Base-by-base conservation (phyloP, 2,797 vertebrate species). In the Pipistrellus nathusii region DNA sequence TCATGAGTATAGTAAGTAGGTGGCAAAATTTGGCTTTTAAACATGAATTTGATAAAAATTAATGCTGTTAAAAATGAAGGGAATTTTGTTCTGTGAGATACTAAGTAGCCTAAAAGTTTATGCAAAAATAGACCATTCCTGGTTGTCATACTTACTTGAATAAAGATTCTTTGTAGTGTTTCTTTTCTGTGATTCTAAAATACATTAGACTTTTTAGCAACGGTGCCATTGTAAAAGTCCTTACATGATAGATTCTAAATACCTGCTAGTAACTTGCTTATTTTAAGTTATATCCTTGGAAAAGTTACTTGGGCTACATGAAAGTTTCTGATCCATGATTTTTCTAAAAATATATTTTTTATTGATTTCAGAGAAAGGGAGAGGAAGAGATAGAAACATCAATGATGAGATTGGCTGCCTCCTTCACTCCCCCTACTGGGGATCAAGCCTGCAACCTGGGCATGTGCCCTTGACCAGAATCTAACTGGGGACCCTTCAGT, bases 1-100 rank as follows among this genome's bases (percentile, higher is more conserved):
- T 83, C 46, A 25, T 85, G 48, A 92, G 20, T 72, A n/a, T 41
- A 80, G 75, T 80, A 80, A 80, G 75, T 80, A 80, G 32, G 9
- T 64, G 51, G 27, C 8, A 82, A 23, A 55, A 85, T 92, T 88
- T 81, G 38, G 51, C 30, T 90, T 92, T 92, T 78, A 64, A 85
- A 72, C 66, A 15, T 91, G 55, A 95, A 35, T 90, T 93, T 64
- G 53, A 59, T 94, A 27, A 85, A 85, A 85, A 90, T 57, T 30
- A 90, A 82, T 83, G 51, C 17, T 53, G 20, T 77, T 90, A 72
- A 83, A 94, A 94, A 81, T 73, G 8, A 73, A 90, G 41, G 78
- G 25, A 27, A n/a, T 92, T 92, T 90, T 90, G 25, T 83, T 78
- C 27, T 82, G 25, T 71, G 64, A 88, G 46, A n/a, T 75, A 27